Evolutionary conservation across 2,888 invertebrate genomes (phyloP).

Genomic region (Proisotoma minuta): DNA sequence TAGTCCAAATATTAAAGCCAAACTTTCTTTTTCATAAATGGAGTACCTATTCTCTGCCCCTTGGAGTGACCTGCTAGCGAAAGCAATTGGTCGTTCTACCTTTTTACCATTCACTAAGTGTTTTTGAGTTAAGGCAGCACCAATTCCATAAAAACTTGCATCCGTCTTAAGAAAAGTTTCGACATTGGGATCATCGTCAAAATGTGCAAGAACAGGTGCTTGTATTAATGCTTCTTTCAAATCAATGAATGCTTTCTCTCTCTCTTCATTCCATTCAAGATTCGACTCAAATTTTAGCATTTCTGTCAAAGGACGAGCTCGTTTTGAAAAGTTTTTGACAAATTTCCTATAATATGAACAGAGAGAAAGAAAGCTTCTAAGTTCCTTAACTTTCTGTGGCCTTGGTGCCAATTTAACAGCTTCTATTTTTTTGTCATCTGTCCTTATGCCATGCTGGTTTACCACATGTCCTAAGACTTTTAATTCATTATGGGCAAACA

Average conservation of each 20-base stretch:
- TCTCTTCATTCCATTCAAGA: conserved; percentile 26
- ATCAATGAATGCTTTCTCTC: conserved; percentile 15
- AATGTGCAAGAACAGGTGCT: not conserved
- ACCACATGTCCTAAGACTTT: not conserved
- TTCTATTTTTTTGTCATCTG: not conserved
- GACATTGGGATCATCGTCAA: no score
- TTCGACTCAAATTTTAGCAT: conserved; percentile 18
- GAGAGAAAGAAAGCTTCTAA: conserved; percentile 25
- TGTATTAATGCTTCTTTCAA: not conserved
- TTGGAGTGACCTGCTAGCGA: no score
- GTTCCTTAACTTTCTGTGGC: conserved; percentile 18
- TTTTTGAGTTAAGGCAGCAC: no score
- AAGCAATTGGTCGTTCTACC: no score
- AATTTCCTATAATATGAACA: conserved; percentile 37
- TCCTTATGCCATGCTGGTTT: not conserved
- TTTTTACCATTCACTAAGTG: no score
- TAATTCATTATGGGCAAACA: not conserved
- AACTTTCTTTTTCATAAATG: no score
- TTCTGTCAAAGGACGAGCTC: conserved; percentile 21
- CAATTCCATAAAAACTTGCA: no score
- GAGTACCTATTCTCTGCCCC: no score
- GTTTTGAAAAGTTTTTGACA: conserved; percentile 24
- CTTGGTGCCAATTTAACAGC: not conserved
- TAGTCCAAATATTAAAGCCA: no score
- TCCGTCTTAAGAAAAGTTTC: no score